Evolutionary conservation across 2,113 vertebrate genomes (phyloP), one percentile per base, ranked within the genome.

Genomic region (Antechinus flavipes): DNA sequence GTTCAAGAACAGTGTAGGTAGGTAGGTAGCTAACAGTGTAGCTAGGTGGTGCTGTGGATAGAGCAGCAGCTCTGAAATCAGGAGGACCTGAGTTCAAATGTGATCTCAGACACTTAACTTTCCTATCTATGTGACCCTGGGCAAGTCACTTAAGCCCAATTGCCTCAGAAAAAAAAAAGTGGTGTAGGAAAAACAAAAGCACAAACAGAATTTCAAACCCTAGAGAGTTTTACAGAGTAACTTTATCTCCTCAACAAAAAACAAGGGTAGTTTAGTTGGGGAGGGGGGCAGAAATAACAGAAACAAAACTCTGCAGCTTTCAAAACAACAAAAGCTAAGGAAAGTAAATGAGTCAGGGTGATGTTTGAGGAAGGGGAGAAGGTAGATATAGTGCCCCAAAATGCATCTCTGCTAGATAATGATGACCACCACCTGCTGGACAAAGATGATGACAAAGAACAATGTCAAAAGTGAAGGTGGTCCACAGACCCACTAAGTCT

Each of bases 201-300:
- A 84, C 68, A 84, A 42, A 84, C 68, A 50, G 90, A 35, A 76
- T 16, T 50, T 54, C 94, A 54, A 53, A 92, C 68, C 54, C 58
- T 89, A 35, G 19, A 23, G n/a, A 42, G 68, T 42, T 84, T 84
- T 84, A 35, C 68, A 50, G 93, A 91, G 23, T 8, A 35, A 35
- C 22, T 89, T 30, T 11, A 50, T 23, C 9, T 47, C 84, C 92
- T 95, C 47, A 35, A 56, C 26, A 89, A 90, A 91, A 84, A 56
- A 53, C 9, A 89, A 8, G 30, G 89, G 47, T 11, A 91, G 42
- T 19, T 0, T 8, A 61, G 35, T 52, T 76, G 49, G 58, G 61
- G 91, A 89, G 24, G 27, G 93, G 94, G 24, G 42, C 42, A 84
- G 92, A 94, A 92, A 90, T 58, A 84, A 89, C 30, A 68, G 61